phyloP scores from a whole-genome alignment of 2,113 vertebrate species.

The Xyrauchen texanus region DNA sequence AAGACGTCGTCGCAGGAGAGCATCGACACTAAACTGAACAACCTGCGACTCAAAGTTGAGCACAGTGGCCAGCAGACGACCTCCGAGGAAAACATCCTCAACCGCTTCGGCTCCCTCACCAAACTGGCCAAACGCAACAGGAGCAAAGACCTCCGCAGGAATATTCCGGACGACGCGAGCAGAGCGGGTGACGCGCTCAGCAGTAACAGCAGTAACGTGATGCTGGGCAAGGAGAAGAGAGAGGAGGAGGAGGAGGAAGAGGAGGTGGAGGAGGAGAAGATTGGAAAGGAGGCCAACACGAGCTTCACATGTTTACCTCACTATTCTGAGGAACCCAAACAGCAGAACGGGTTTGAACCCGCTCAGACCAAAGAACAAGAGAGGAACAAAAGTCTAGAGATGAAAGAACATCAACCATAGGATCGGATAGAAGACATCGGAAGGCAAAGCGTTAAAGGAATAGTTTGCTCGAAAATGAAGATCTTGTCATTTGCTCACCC shows the following conservation, averaged over 20 bases:
- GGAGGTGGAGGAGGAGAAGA: conserved; percentile 69
- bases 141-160: conserved; percentile 86
- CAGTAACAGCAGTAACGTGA: conserved; percentile 72
- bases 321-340: conserved; percentile 72
- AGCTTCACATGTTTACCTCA: conserved; percentile 82
- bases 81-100: conserved; percentile 93
- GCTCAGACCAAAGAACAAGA: conserved; percentile 83
- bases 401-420: conserved; percentile 57
- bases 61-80: conserved; percentile 75
- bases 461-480: not conserved
- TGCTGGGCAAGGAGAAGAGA: conserved; percentile 58
- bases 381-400: conserved; percentile 66
- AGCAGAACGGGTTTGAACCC: conserved; percentile 80
- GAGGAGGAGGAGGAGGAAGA: conserved; percentile 62
- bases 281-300: conserved; percentile 80
- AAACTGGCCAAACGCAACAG: conserved; percentile 85
- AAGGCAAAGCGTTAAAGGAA: not conserved
- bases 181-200: conserved; percentile 83
- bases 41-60: conserved; percentile 85
- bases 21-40: conserved; percentile 93
- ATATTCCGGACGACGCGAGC: conserved; percentile 84
- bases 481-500: too few relatives aligned
- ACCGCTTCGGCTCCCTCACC: conserved; percentile 87
- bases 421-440: conserved; percentile 31
- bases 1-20: conserved; percentile 96